Evolutionary conservation across 92 coral and sea anemone species (phyloP).

Genomic region (Pocillopora grandis): DNA sequence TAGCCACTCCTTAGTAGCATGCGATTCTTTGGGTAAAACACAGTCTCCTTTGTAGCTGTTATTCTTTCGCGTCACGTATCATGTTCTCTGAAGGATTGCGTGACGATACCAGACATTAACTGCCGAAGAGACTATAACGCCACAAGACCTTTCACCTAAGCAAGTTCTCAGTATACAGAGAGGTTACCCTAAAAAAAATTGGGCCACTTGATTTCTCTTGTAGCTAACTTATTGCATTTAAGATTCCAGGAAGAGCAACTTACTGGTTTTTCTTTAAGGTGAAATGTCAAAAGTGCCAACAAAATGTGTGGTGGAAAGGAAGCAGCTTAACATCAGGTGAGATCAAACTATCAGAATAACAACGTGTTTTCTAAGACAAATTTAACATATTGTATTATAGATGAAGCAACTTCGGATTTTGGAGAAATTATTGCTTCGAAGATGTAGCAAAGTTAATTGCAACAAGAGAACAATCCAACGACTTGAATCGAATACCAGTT

Average conservation of each 20-base stretch:
- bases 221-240: background rate
- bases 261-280: constrained; percentile 17
- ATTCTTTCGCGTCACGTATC: no score
- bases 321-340: constrained; percentile 80
- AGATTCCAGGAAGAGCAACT: background rate
- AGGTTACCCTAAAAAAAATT: background rate
- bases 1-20: background rate
- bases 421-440: background rate
- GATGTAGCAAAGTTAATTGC: background rate
- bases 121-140: no score
- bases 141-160: no score
- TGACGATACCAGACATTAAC: no score
- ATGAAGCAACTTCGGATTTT: background rate
- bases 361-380: background rate
- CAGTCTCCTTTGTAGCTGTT: no score
- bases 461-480: no score
- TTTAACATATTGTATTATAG: background rate
- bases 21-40: background rate
- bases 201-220: background rate
- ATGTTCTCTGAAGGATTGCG: no score
- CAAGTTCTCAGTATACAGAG: no score
- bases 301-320: constrained; percentile 81
- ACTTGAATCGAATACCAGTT: no score
- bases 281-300: constrained; percentile 86
- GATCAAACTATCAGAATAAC: background rate